These are phyloP conservation scores for Dromas ardeola DNA, from an alignment of 2,113 vertebrate genomes.

Conservation along the genomic window DNA sequence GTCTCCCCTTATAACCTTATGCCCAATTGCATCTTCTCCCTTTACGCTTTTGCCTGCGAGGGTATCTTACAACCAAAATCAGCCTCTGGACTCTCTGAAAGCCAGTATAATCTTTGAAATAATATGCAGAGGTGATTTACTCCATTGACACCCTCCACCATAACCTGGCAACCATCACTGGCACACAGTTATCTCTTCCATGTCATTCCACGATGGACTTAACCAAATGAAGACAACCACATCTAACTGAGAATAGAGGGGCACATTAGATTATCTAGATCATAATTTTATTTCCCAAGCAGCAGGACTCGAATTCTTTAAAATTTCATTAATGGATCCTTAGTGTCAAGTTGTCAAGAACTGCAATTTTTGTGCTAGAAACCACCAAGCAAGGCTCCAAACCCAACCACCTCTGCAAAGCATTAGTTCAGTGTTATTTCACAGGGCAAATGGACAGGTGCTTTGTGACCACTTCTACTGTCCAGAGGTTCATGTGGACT, in stretches of 20 bases:
- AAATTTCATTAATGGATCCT: neutral
- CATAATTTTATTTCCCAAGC: neutral
- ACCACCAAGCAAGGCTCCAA: neutral
- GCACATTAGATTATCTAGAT: neutral
- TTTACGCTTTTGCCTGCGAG: neutral
- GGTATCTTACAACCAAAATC: too few species aligned
- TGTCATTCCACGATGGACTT: neutral
- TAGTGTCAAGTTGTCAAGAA: neutral
- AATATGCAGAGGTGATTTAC: neutral
- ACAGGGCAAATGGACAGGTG: neutral
- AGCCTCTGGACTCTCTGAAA: too few species aligned
- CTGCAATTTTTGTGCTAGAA: neutral
- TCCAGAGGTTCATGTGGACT: too few species aligned
- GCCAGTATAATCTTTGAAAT: too few species aligned
- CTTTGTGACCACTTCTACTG: neutral
- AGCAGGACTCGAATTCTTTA: neutral
- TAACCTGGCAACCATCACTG: rapidly evolving
- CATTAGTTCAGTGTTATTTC: neutral
- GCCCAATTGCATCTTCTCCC: neutral
- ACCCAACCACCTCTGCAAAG: neutral
- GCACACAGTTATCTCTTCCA: rapidly evolving
- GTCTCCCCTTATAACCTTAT: neutral
- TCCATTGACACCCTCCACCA: rapidly evolving
- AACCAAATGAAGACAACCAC: too few species aligned
- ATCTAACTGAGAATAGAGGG: neutral